Evolutionary conservation across 2,888 invertebrate species (phyloP).

Genomic region (Asteroscopus sphinx): DNA sequence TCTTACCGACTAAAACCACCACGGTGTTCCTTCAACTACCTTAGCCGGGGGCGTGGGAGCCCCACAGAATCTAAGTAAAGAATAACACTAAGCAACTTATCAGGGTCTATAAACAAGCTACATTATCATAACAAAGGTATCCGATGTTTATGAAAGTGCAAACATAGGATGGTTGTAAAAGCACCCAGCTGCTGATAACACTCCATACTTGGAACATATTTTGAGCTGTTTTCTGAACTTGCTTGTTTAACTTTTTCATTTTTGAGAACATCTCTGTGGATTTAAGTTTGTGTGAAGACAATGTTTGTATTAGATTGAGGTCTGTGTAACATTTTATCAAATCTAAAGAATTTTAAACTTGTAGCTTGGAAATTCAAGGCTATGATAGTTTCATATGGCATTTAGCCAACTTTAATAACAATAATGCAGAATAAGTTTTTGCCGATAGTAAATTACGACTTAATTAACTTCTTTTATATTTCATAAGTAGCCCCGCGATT

Average conservation of each 20-base stretch:
- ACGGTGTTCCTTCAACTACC: no score
- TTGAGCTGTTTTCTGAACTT: conserved; percentile 53
- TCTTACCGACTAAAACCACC: no score
- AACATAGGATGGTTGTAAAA: conserved; percentile 69
- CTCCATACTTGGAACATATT: conserved; percentile 21
- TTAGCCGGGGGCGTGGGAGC: no score
- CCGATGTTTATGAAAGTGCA: conserved; percentile 72
- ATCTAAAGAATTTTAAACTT: conserved; percentile 16
- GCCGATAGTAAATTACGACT: conserved; percentile 20
- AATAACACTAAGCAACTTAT: conserved; percentile 53
- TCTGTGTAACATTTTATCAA: conserved; percentile 27
- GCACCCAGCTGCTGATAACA: conserved; percentile 68
- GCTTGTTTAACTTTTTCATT: conserved; percentile 29
- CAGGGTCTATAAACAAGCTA: conserved; percentile 58
- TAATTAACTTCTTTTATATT: conserved; percentile 47
- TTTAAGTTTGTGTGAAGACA: conserved; percentile 37
- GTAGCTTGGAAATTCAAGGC: conserved; percentile 31
- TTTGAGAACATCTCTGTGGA: conserved; percentile 30
- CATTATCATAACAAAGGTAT: conserved; percentile 65
- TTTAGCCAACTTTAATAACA: conserved; percentile 29
- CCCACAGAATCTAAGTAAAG: conserved; percentile 21
- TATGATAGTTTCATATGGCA: conserved; percentile 28
- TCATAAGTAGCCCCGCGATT: conserved; percentile 45
- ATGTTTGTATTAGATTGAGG: conserved; percentile 41
- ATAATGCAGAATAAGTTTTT: conserved; percentile 32